Conservation (phyloP, 2,888 invertebrate genomes). For the Pammene fasciana region DNA sequence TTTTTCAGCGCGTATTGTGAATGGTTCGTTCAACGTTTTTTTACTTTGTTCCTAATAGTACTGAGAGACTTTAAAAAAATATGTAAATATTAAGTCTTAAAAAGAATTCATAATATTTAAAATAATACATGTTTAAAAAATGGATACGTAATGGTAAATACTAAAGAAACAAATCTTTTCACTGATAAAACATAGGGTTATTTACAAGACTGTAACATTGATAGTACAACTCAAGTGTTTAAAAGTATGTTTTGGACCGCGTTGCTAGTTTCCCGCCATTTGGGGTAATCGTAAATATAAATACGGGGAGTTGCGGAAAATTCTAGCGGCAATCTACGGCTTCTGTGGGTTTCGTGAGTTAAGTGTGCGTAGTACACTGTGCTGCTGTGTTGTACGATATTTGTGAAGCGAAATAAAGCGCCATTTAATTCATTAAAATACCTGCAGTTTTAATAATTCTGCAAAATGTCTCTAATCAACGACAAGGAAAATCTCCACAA, state of each 20-base stretch:
- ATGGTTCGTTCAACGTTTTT: constrained; percentile 27
- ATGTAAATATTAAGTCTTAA: neutral
- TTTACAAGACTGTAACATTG: neutral
- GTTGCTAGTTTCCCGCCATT: constrained; percentile 30
- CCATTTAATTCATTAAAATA: constrained; percentile 24
- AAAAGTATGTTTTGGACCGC: constrained; percentile 17
- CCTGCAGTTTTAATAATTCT: constrained; percentile 5
- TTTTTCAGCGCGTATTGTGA: constrained; percentile 11
- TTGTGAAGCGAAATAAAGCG: neutral
- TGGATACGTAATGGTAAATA: neutral
- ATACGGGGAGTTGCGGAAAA: constrained; percentile 36
- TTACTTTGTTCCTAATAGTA: constrained; percentile 20
- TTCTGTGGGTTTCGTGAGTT: neutral
- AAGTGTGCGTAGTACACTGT: neutral
- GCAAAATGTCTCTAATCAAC: constrained; percentile 60
- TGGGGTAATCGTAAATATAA: constrained; percentile 13
- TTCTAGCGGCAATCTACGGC: constrained; percentile 20
- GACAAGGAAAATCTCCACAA: constrained; percentile 75
- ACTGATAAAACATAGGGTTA: too few species aligned
- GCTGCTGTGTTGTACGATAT: constrained; percentile 1
- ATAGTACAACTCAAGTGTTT: too few species aligned
- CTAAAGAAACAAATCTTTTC: neutral
- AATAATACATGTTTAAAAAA: neutral
- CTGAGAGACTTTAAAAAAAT: neutral
- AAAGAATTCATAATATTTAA: neutral